Evolutionary conservation across 2,113 vertebrate genomes (phyloP), one percentile per base, ranked within the genome.

Genomic region (Litocranius walleri): DNA sequence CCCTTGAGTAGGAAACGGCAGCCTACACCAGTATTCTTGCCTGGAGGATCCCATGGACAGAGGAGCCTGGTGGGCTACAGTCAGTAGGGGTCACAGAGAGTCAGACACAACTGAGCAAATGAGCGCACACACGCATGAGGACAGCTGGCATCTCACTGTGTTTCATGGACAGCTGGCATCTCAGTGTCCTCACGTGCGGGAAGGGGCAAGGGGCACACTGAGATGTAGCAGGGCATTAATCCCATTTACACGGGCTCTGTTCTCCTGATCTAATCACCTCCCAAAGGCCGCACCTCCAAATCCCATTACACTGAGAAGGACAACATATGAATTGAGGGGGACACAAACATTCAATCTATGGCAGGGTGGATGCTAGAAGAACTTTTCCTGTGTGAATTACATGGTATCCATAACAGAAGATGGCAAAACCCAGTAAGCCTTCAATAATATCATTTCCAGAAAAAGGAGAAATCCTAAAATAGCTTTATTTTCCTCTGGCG

Each of bases 71-170:
- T 64, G 7, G 62, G 62, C 62, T n/a, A 64, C 15, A 64, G 62
- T 64, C 62, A 16, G 8, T 17, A 30, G 15, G 15, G 7, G 15
- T 17, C 1, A 1, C 62, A 64, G 30, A 17, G 30, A n/a, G 30
- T n/a, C 30, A 64, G 62, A 64, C 15, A n/a, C 1, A 1, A n/a
- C 62, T n/a, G 62, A 64, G 62, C 14, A 4, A 64, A 14, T 33
- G 61, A 64, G 61, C 1, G 8, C 1, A 33, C 30, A 64, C 30
- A n/a, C 0, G 1, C 17, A 36, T 3, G 9, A 11, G n/a, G n/a
- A 71, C 64, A 71, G 33, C 64, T 10, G 64, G 21, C n/a, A 36
- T 21, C 5, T 23, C n/a, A 74, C 5, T 23, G n/a, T 21, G 27
- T 36, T 64, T 43, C 29, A 52, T 8, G 36, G 90, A 40, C 19